Conservation (phyloP, 2,797 vertebrate genomes). For the Tauraco hartlaubi region DNA sequence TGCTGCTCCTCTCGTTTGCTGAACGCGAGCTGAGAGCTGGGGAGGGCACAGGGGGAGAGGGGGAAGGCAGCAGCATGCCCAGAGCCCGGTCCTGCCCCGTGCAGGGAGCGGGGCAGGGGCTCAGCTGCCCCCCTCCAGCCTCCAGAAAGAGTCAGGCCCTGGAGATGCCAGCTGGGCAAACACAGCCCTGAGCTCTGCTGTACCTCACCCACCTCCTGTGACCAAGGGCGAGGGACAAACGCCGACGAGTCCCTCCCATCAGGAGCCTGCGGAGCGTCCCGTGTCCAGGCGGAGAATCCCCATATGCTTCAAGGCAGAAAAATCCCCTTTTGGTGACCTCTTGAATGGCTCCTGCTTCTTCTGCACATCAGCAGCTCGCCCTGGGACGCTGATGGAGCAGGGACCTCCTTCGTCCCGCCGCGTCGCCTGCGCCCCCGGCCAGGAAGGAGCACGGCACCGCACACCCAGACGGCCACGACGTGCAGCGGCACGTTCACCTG, state of each 20-base stretch:
- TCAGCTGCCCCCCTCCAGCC: neutral
- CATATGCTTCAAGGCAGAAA: neutral
- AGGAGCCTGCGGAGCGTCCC: neutral
- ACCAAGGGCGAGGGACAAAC: neutral
- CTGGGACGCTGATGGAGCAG: fast-evolving
- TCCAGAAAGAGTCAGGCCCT: fast-evolving
- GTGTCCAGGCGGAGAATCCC: neutral
- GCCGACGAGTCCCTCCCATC: fast-evolving
- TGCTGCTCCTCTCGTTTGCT: neutral
- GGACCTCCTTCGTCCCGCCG: neutral
- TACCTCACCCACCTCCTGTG: fast-evolving
- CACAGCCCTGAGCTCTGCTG: fast-evolving
- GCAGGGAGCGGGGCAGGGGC: neutral
- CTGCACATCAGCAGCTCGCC: neutral
- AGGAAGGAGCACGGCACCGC: fast-evolving
- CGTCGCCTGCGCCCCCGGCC: fast-evolving
- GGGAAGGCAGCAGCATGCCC: neutral
- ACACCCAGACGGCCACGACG: fast-evolving
- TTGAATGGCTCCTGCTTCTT: neutral
- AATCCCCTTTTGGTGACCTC: neutral
- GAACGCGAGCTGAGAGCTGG: neutral
- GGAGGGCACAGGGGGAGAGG: neutral
- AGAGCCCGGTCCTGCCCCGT: fast-evolving
- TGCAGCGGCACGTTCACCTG: neutral
- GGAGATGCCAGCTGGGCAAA: neutral